A percentile compares a stretch with the other conserved stretches of the same genome.
Evolutionary conservation across 2,888 invertebrate species (phyloP).

Genomic region (Microplitis manilae): DNA sequence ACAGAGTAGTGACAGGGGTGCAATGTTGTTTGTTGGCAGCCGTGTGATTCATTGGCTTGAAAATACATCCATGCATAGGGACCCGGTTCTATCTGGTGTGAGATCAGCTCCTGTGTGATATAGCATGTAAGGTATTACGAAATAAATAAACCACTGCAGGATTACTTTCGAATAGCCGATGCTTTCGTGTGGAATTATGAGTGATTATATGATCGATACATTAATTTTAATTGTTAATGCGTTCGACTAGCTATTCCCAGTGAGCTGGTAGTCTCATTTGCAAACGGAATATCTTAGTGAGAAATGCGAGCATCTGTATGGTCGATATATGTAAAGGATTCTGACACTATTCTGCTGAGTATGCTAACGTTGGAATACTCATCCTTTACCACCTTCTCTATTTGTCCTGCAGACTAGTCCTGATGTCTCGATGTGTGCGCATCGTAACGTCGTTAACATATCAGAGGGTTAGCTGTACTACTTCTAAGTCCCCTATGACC

Average conservation of each 20-base stretch:
- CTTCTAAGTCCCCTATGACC: slow-evolving; percentile 34
- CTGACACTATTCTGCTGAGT: slow-evolving; percentile 25
- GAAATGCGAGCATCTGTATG: slow-evolving; percentile 16
- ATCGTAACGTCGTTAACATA: slow-evolving; percentile 58
- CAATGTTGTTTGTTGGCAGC: slow-evolving; percentile 33
- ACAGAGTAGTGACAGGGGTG: slow-evolving; percentile 18
- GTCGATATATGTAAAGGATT: slow-evolving; percentile 40
- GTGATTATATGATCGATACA: background rate
- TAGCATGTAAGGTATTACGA: too few species aligned
- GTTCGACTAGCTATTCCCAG: slow-evolving; percentile 4
- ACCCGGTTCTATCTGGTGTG: too few species aligned
- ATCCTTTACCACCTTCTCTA: background rate
- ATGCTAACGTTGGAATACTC: background rate
- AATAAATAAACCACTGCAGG: too few species aligned
- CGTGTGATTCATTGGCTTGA: slow-evolving; percentile 30
- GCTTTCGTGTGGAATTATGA: background rate
- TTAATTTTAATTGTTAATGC: slow-evolving; percentile 3
- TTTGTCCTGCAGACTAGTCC: background rate
- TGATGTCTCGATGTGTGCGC: slow-evolving; percentile 11
- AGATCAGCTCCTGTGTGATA: too few species aligned
- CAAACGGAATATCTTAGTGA: slow-evolving; percentile 43
- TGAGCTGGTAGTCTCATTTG: slow-evolving; percentile 30
- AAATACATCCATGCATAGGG: background rate
- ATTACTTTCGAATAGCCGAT: too few species aligned
- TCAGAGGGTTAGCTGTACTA: slow-evolving; percentile 59